These are phyloP conservation scores for Dolichomitus sp. DNA, from an alignment of 2,888 invertebrate species.

Conservation along the genomic window DNA sequence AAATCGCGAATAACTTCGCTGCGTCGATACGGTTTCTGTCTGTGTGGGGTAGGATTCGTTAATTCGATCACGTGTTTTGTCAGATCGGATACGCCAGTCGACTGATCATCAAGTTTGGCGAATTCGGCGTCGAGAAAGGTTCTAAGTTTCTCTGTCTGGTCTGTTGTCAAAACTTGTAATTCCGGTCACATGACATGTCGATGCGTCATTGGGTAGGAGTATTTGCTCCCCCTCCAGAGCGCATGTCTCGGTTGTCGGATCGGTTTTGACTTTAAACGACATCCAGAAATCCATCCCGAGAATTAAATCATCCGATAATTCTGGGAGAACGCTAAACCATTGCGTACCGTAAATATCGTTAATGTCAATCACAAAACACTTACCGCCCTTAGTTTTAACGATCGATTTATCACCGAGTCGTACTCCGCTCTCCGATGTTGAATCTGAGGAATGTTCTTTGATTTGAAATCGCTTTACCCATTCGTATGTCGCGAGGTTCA, in stretches of 20 bases:
- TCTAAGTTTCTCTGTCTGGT: slow-evolving; percentile 6
- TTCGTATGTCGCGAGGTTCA: neutral
- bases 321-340: slow-evolving; percentile 55
- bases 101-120: slow-evolving; percentile 42
- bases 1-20: slow-evolving; percentile 54
- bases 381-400: slow-evolving; percentile 35
- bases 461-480: neutral
- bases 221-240: slow-evolving; percentile 39
- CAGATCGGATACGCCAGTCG: slow-evolving; percentile 51
- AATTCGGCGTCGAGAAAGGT: slow-evolving; percentile 34
- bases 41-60: slow-evolving; percentile 44
- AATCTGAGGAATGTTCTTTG: slow-evolving; percentile 4
- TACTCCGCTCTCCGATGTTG: slow-evolving; percentile 17
- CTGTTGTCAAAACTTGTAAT: slow-evolving; percentile 11
- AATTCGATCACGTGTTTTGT: slow-evolving; percentile 59
- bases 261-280: slow-evolving; percentile 27
- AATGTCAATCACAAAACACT: slow-evolving; percentile 51
- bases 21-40: slow-evolving; percentile 56
- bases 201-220: slow-evolving; percentile 16
- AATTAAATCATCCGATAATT: slow-evolving; percentile 31
- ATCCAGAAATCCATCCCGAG: slow-evolving; percentile 58
- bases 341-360: slow-evolving; percentile 49
- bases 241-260: slow-evolving; percentile 30
- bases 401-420: neutral
- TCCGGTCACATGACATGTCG: neutral